Evolutionary conservation across 2,888 invertebrate species (phyloP).

Genomic region (Drosophila melanocephala): DNA sequence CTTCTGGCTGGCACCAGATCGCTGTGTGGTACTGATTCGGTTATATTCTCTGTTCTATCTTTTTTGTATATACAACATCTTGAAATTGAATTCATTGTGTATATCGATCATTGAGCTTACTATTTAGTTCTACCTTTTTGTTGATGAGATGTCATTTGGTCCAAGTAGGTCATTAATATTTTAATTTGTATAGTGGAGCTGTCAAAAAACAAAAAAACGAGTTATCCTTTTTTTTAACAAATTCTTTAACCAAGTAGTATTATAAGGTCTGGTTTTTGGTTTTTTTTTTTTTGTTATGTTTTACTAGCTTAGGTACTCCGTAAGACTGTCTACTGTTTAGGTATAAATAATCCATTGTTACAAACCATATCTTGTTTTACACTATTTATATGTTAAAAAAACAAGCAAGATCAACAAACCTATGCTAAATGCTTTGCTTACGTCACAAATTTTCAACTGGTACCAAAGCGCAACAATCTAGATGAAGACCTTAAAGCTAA

Average conservation of each 20-base stretch:
- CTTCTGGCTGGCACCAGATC: slow-evolving; percentile 61
- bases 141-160: not conserved
- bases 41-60: slow-evolving; percentile 2
- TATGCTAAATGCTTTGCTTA: slow-evolving; percentile 28
- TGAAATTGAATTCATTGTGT: slow-evolving; percentile 2
- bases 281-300: slow-evolving; percentile 23
- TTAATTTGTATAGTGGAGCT: not conserved
- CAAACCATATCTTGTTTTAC: slow-evolving; percentile 20
- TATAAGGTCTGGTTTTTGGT: slow-evolving; percentile 15
- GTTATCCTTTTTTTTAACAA: not conserved
- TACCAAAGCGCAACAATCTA: slow-evolving; percentile 65
- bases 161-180: not conserved
- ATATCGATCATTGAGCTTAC: slow-evolving; percentile 6
- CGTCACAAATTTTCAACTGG: slow-evolving; percentile 61
- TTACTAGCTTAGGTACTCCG: slow-evolving; percentile 43
- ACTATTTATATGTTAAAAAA: slow-evolving; percentile 38
- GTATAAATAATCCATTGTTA: slow-evolving; percentile 37
- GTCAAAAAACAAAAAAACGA: slow-evolving; percentile 4
- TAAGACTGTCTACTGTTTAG: slow-evolving; percentile 76
- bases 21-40: not conserved
- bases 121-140: not conserved
- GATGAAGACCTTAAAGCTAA: slow-evolving; percentile 23
- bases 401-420: not conserved
- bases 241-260: slow-evolving; percentile 10
- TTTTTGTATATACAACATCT: slow-evolving; percentile 15